A percentile compares a stretch with the other conserved stretches of the same genome.
phyloP scores from a whole-genome alignment of 2,797 vertebrate genomes.

The Prionace glauca region DNA sequence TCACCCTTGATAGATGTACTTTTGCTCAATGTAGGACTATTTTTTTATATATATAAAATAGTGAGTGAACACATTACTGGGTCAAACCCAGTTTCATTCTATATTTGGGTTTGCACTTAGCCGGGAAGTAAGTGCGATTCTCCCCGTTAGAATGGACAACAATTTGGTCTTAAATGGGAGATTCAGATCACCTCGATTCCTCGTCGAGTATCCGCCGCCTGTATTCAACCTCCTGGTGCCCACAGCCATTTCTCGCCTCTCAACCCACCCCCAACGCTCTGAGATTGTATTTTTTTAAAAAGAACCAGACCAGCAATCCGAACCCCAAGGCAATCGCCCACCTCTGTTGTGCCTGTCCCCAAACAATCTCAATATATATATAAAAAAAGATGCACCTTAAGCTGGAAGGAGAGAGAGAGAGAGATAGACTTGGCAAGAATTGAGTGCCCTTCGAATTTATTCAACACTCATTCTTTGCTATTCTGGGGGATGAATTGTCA shows the following conservation, averaged over 20 bases:
- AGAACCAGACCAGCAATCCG: too few relatives aligned
- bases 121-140: background rate
- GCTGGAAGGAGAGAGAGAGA: background rate
- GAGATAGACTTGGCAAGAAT: constrained; percentile 5
- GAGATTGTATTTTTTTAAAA: too few relatives aligned
- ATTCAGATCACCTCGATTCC: background rate
- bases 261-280: too few relatives aligned
- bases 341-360: background rate
- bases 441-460: constrained; percentile 55
- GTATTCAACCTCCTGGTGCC: too few relatives aligned
- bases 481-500: constrained; percentile 51
- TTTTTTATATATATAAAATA: too few relatives aligned
- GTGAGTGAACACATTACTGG: too few relatives aligned
- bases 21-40: too few relatives aligned
- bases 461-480: constrained; percentile 47
- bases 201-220: background rate
- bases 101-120: background rate
- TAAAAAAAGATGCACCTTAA: background rate
- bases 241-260: background rate
- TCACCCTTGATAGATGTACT: too few relatives aligned
- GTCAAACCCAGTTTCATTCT: background rate
- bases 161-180: background rate
- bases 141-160: background rate
- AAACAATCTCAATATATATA: background rate
- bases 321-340: background rate